Evolutionary conservation across 1,140 invertebrate species (phyloP), one percentile per base, ranked within the genome.

Genomic region (Zaprionus camerounensis): DNA sequence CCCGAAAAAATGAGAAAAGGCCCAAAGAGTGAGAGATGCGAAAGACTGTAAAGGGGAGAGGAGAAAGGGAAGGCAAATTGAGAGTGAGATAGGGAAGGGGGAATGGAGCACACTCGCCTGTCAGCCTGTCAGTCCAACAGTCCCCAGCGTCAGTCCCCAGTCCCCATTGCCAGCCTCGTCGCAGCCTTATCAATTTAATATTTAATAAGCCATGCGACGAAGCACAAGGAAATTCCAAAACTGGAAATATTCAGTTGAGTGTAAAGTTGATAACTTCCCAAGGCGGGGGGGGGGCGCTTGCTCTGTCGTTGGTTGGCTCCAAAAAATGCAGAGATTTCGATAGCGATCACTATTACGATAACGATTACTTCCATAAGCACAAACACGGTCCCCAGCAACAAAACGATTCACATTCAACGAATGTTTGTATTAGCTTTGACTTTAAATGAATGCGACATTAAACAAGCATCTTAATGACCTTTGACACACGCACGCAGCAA

Each of bases 131-230:
- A 34, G 41, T 31, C 28, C 20, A 15, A 9, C 53, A n/a, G 28
- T 0, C 46, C 5, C n/a, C 44, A 49, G 2, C 41, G 12, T 17
- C 31, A 34, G 5, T 5, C 36, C 56, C 56, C 12, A 57, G 15
- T 22, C 4, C 5, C 28, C 36, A 38, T 15, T 15, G 0, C 13
- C 36, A 17, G 41, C 41, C 7, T 9, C 36, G 34, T 22, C 38
- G 70, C 68, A 72, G 67, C 78, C 81, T 90, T 90, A 90, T 90
- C 85, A 82, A 79, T 90, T 90, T 90, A 90, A 90, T 90, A 90
- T 90, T 90, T 90, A 90, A 90, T 90, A 90, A 81, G 85, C 76
- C 83, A 57, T 82, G 81, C 71, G 70, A 61, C 53, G 53, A 17
- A 55, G 44, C 44, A 53, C 56, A 79, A 70, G 64, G 65, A 49